Evolutionary conservation across 2,113 vertebrate genomes (phyloP).

Genomic region (Vanacampus margaritifer): DNA sequence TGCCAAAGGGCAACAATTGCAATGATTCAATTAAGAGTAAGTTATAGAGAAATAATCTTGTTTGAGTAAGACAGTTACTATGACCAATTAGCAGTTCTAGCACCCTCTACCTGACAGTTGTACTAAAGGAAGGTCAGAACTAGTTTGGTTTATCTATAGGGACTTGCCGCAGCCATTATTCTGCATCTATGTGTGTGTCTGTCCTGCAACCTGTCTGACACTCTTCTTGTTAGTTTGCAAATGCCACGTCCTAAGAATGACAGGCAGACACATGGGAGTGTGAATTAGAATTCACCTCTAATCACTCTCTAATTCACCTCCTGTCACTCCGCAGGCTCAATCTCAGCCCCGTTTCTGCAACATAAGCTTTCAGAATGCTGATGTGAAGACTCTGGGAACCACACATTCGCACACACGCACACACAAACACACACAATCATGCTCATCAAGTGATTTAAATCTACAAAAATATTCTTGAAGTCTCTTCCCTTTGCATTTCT

Average conservation of each 20-base stretch:
- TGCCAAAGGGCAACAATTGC: neutral
- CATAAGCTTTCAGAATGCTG: slow-evolving; percentile 58
- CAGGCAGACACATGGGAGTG: slow-evolving; percentile 59
- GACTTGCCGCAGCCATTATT: slow-evolving; percentile 3
- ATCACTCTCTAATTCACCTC: slow-evolving; percentile 64
- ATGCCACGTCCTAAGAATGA: slow-evolving; percentile 47
- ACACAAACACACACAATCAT: neutral
- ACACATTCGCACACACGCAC: neutral
- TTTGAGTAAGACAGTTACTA: neutral
- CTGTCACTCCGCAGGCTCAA: slow-evolving; percentile 50
- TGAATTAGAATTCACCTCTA: slow-evolving; percentile 69
- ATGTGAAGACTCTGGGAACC: slow-evolving; percentile 34
- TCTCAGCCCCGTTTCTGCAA: slow-evolving; percentile 49
- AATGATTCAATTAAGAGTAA: neutral
- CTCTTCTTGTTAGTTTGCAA: slow-evolving; percentile 49
- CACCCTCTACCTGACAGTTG: neutral
- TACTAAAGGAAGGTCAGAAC: neutral
- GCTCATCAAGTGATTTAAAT: neutral
- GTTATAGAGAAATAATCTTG: neutral
- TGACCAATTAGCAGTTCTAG: neutral
- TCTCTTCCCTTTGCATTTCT: neutral
- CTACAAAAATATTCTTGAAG: neutral
- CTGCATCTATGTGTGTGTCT: slow-evolving; percentile 13
- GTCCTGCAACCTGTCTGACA: slow-evolving; percentile 33
- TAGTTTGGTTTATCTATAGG: neutral